These are phyloP conservation scores for Procambarus virginalis DNA, from an alignment of 1,140 invertebrate genomes.

Conservation along the genomic window DNA sequence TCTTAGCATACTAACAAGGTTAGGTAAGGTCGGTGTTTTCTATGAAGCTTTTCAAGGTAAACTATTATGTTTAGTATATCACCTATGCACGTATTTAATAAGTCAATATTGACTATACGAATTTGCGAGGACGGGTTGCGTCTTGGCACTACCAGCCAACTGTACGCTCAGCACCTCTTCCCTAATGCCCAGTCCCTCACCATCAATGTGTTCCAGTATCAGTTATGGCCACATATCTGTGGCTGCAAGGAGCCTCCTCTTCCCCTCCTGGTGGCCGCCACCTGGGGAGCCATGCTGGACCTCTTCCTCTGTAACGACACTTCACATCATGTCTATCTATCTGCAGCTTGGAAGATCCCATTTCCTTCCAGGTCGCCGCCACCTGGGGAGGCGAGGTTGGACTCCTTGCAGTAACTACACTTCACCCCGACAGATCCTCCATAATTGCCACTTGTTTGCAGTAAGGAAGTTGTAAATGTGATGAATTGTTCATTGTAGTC, in stretches of 20 bases:
- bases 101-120: too few species aligned
- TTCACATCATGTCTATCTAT: too few species aligned
- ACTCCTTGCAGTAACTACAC: not conserved
- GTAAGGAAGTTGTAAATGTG: slow-evolving; percentile 62
- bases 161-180: not conserved
- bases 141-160: too few species aligned
- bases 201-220: not conserved
- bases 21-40: too few species aligned
- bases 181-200: not conserved
- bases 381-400: slow-evolving; percentile 4
- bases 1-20: too few species aligned
- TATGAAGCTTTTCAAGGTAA: too few species aligned
- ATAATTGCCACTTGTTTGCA: slow-evolving; percentile 52
- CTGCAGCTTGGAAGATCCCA: not conserved
- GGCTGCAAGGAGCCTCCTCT: not conserved
- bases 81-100: too few species aligned
- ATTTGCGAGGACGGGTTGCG: too few species aligned
- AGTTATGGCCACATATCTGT: not conserved
- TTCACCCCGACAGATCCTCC: not conserved
- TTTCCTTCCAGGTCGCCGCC: not conserved
- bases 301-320: too few species aligned
- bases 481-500: slow-evolving; percentile 57
- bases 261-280: too few species aligned
- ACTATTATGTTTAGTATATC: too few species aligned
- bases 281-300: too few species aligned